Conservation (phyloP, 30 jellyfish, hydroid and myxozoan species). For the Aurelia coerulea region DNA sequence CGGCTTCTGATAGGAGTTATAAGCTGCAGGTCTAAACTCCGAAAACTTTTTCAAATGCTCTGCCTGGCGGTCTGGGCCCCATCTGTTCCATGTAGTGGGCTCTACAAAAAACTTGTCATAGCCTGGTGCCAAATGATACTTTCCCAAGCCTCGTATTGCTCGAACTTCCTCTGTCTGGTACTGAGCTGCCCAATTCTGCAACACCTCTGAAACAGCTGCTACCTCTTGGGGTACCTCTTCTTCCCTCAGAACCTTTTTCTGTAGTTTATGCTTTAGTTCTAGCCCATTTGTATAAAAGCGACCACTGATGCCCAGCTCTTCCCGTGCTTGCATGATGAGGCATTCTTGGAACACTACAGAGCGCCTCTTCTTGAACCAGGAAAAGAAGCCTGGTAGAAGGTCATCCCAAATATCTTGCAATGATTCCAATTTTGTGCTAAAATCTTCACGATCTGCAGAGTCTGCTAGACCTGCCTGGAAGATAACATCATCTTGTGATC, state of each 20-base stretch:
- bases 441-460: constrained; percentile 53
- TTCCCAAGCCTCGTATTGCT: constrained; percentile 32
- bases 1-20: not conserved
- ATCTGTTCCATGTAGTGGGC: constrained; percentile 24
- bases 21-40: not conserved
- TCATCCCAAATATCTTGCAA: constrained; percentile 29
- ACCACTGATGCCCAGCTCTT: constrained; percentile 31
- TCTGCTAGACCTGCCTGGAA: constrained; percentile 62
- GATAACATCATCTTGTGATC: constrained; percentile 30
- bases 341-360: constrained; percentile 3
- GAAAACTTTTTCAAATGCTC: not conserved
- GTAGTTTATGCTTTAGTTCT: no score
- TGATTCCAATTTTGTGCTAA: constrained; percentile 16
- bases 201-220: no score
- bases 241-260: no score
- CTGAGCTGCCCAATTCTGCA: constrained; percentile 1
- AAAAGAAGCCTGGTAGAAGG: constrained; percentile 27
- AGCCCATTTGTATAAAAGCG: constrained; percentile 22
- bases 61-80: constrained; percentile 7
- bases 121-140: constrained; percentile 21
- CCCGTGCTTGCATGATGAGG: constrained; percentile 9
- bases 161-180: constrained; percentile 35
- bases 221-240: no score
- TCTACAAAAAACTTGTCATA: constrained; percentile 1
- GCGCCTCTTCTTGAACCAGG: constrained; percentile 30